These are phyloP conservation scores for Tanypteryx hageni DNA, from an alignment of 2,888 invertebrate genomes.

Conservation along the genomic window DNA sequence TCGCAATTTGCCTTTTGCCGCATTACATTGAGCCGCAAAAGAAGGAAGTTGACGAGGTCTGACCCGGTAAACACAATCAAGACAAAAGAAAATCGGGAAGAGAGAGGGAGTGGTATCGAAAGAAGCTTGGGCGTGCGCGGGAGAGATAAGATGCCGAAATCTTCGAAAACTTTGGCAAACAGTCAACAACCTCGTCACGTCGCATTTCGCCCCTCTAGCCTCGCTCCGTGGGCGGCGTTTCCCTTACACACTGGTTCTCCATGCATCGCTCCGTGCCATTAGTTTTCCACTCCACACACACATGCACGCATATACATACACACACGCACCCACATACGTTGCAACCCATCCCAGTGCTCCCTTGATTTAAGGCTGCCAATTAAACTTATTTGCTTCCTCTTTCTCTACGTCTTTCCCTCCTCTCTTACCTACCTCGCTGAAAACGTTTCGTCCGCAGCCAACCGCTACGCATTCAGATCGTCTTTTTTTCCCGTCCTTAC, in stretches of 20 bases:
- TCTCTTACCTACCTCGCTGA: background rate
- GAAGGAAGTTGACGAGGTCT: background rate
- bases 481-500: background rate
- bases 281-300: background rate
- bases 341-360: background rate
- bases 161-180: conserved; percentile 9
- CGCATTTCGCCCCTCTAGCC: background rate
- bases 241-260: background rate
- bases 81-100: background rate
- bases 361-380: conserved; percentile 51
- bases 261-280: background rate
- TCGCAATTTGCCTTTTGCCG: no score
- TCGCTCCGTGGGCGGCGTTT: background rate
- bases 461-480: background rate
- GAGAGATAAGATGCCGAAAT: conserved; percentile 9
- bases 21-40: no score
- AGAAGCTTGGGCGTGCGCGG: background rate
- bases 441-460: background rate
- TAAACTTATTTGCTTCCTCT: conserved; percentile 33
- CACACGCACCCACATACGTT: background rate
- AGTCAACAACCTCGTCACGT: background rate
- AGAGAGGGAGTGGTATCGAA: background rate
- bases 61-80: background rate
- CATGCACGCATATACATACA: background rate
- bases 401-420: background rate